phyloP scores from a whole-genome alignment of 1,140 invertebrate genomes.

The Drosophila albomicans region DNA sequence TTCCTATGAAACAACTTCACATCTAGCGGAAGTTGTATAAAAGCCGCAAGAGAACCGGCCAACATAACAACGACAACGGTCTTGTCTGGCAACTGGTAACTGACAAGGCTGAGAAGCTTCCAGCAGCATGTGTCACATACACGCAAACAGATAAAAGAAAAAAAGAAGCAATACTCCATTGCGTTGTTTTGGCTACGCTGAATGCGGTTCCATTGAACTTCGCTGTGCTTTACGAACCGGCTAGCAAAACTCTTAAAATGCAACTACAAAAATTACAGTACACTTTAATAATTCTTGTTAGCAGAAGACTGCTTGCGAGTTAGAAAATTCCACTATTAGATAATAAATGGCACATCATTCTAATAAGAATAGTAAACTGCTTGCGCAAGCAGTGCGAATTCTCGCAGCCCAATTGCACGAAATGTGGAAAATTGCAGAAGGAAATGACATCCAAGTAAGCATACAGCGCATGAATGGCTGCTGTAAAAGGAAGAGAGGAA shows the following conservation, averaged over 20 bases:
- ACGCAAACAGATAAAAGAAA: not conserved
- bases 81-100: constrained; percentile 9
- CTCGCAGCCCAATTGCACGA: too few relatives aligned
- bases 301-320: not conserved
- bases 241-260: constrained; percentile 11
- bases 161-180: not conserved
- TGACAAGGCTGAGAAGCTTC: constrained; percentile 31
- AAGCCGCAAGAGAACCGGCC: constrained; percentile 71
- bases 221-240: not conserved
- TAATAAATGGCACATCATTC: not conserved
- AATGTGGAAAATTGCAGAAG: too few relatives aligned
- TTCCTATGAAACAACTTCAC: constrained; percentile 64
- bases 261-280: not conserved
- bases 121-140: constrained; percentile 39
- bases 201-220: constrained; percentile 16
- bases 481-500: too few relatives aligned
- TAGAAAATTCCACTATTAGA: not conserved
- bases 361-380: not conserved
- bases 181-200: constrained; percentile 4
- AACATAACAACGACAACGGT: constrained; percentile 33
- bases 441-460: too few relatives aligned
- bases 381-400: not conserved
- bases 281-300: not conserved
- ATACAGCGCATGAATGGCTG: too few relatives aligned
- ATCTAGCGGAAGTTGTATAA: constrained; percentile 78